Evolutionary conservation across 35 echinoderm and acorn worm species (phyloP).

Genomic region (Heliocidaris tuberculata): DNA sequence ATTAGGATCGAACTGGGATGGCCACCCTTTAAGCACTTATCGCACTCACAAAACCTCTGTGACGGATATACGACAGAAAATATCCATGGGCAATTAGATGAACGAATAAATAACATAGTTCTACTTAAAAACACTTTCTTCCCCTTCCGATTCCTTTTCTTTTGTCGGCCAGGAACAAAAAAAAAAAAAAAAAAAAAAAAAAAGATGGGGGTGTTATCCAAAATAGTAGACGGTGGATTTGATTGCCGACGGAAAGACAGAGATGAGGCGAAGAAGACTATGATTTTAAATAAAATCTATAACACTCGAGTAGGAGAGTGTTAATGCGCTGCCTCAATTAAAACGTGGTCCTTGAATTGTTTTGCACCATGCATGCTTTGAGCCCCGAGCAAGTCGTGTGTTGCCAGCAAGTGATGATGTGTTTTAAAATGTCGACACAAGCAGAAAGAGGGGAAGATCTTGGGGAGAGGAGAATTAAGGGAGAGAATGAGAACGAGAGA

Average conservation of each 20-base stretch:
- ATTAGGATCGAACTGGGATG: not conserved
- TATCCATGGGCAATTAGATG: not conserved
- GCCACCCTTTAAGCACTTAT: not conserved
- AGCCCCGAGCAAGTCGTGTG: not conserved
- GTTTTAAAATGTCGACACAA: not conserved
- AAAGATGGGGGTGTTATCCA: not conserved
- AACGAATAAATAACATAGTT: conserved; percentile 13
- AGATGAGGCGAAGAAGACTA: not conserved
- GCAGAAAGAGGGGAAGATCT: not conserved
- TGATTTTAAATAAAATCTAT: conserved; percentile 20
- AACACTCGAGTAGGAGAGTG: not conserved
- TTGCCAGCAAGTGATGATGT: not conserved
- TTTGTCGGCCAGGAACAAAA: not conserved
- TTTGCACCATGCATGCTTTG: not conserved
- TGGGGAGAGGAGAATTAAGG: not conserved
- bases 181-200: not conserved
- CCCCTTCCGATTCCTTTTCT: not conserved
- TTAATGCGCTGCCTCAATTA: not conserved
- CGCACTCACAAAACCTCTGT: not conserved
- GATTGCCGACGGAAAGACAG: not conserved
- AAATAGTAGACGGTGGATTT: not conserved
- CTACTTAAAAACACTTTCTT: conserved; percentile 18
- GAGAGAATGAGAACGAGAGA: no score
- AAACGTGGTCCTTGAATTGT: not conserved
- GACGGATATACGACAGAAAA: not conserved